Evolutionary conservation across 2,888 invertebrate genomes (phyloP).

Genomic region (Xestia xanthographa): DNA sequence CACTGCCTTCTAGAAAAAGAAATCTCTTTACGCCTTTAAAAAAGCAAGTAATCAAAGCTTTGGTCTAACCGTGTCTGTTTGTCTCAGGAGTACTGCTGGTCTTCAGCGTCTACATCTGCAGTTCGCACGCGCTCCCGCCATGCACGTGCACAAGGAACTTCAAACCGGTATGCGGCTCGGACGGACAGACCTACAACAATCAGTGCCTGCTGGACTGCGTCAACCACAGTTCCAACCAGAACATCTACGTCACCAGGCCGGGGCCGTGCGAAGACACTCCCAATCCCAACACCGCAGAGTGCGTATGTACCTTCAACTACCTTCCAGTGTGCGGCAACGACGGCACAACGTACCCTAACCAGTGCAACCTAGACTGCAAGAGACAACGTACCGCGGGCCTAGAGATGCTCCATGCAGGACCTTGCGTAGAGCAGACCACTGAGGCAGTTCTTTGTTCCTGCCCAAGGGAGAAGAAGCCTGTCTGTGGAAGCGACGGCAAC

Average conservation of each 20-base stretch:
- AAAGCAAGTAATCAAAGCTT: neutral
- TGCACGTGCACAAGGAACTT: slow-evolving; percentile 76
- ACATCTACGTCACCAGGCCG: slow-evolving; percentile 44
- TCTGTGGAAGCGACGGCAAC: slow-evolving; percentile 73
- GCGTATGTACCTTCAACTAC: slow-evolving; percentile 66
- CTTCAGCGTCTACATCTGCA: slow-evolving; percentile 64
- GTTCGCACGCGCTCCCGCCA: slow-evolving; percentile 68
- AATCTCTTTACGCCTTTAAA: neutral
- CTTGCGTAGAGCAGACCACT: slow-evolving; percentile 19
- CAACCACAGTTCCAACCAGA: slow-evolving; percentile 23
- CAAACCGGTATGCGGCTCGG: slow-evolving; percentile 92
- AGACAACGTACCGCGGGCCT: slow-evolving; percentile 42
- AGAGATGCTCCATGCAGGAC: slow-evolving; percentile 17
- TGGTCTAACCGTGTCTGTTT: slow-evolving; percentile 10
- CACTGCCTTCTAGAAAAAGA: neutral
- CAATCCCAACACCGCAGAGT: slow-evolving; percentile 18
- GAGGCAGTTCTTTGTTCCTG: slow-evolving; percentile 62
- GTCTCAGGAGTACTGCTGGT: slow-evolving; percentile 72
- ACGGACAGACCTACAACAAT: slow-evolving; percentile 93
- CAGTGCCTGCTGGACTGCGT: slow-evolving; percentile 91
- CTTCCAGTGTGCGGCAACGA: slow-evolving; percentile 74
- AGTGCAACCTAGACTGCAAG: slow-evolving; percentile 69
- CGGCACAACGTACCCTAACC: slow-evolving; percentile 72
- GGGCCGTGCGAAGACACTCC: slow-evolving; percentile 51
- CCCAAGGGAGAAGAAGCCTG: slow-evolving; percentile 64